Evolutionary conservation across 2,888 invertebrate genomes (phyloP).

Genomic region (Byasa hedistus): DNA sequence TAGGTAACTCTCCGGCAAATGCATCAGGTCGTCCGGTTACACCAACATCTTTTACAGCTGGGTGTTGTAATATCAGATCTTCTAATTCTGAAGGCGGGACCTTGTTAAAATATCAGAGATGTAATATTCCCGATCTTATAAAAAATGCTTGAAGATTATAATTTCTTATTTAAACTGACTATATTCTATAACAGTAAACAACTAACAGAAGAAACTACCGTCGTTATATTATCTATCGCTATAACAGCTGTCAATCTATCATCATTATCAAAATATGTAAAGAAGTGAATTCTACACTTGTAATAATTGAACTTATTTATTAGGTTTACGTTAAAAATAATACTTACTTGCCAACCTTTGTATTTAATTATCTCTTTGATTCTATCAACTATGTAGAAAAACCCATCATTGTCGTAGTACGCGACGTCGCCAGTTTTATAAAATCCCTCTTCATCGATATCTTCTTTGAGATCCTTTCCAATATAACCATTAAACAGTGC

Average conservation of each 20-base stretch:
- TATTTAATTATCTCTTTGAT: constrained; percentile 67
- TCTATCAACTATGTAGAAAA: constrained; percentile 59
- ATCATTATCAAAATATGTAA: no score
- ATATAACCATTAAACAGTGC: constrained; percentile 59
- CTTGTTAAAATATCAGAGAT: constrained; percentile 38
- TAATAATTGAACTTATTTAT: background rate
- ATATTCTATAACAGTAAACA: no score
- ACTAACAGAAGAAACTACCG: no score
- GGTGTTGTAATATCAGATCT: constrained; percentile 53
- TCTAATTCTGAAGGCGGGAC: constrained; percentile 65
- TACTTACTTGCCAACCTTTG: constrained; percentile 59
- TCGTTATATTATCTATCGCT: no score
- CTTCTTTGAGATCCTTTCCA: constrained; percentile 47
- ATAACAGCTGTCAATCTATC: no score
- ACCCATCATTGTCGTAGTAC: constrained; percentile 61
- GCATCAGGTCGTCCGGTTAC: constrained; percentile 56
- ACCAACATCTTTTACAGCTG: constrained; percentile 56
- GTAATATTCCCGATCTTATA: background rate
- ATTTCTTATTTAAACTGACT: no score
- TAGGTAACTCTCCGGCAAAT: constrained; percentile 57
- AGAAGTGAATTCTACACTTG: no score
- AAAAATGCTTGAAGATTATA: no score
- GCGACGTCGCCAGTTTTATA: constrained; percentile 63
- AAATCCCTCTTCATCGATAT: constrained; percentile 57
- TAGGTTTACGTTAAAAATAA: background rate